Base-by-base conservation (phyloP, 2,888 invertebrate species). In the Polymixis lichenea region DNA sequence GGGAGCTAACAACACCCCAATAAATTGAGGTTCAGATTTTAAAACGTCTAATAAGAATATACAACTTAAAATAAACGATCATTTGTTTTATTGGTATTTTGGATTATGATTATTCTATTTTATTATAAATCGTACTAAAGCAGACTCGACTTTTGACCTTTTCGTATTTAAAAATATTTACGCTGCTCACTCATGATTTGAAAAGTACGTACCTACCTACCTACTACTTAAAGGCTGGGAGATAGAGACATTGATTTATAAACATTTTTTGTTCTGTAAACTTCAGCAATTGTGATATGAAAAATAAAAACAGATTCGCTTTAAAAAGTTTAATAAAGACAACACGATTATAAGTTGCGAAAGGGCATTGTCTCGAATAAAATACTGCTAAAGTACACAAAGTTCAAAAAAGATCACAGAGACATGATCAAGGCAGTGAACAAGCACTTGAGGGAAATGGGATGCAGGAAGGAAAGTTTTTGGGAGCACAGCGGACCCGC, bases 361-460 rank as follows among this genome's bases (percentile, higher is more conserved):
- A 82, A 77, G 58, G 72, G 77, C 85, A 85, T 84, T 82, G 85
- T 83, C 79, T 85, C 74, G 77, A 68, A 82, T 76, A 86, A 88
- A 89, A 89, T 83, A 85, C 78, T 78, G 82, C 78, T 86, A 87
- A 86, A 89, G 85, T 80, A 85, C 73, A 86, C 87, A 89, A 90
- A 90, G 80, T 90, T 91, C 79, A 86, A 90, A 91, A 91, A 90
- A 91, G 87, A 91, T 91, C 89, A 89, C 87, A 86, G 88, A 84
- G 80, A 83, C 87, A 89, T 90, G 89, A 91, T 91, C 91, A 88
- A 88, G 90, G 88, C 87, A 85, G 88, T 90, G 90, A 93, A 91
- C 86, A 89, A 89, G 89, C 89, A 91, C 91, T 93, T 91, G 90
- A 92, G 89, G 89, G 87, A 91, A 93, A 92, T 93, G 89, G 89